Evolutionary conservation across 2,888 invertebrate species (phyloP), one percentile per base, ranked within the genome.

Genomic region (Pocota personata): DNA sequence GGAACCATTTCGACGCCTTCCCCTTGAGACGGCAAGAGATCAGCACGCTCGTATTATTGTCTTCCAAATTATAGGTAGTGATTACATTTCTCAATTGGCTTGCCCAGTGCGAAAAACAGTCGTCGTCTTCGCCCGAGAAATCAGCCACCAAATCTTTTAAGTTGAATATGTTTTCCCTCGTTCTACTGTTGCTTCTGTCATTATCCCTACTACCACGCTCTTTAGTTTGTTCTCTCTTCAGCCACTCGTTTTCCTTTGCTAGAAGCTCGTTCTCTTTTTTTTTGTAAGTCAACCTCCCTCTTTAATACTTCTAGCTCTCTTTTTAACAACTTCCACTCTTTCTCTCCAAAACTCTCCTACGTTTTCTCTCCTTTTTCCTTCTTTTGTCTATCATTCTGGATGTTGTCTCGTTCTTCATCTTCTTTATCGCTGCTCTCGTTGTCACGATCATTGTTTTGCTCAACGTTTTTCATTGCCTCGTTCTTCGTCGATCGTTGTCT

Each of bases 11-110:
- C n/a, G n/a, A n/a, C n/a, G n/a, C n/a, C n/a, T n/a, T n/a, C n/a
- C n/a, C n/a, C n/a, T n/a, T n/a, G n/a, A n/a, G n/a, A n/a, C n/a
- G n/a, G n/a, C n/a, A n/a, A n/a, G n/a, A n/a, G n/a, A 32, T 14
- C 32, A 16, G n/a, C 21, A 37, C 19, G 35, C 67, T 8, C 62
- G 43, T 60, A 82, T 57, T 73, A 12, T 78, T 77, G 5, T 77
- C 87, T 5, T 73, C 77, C 3, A 75, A 37, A 19, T 73, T 30
- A 21, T 82, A 78, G 5, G 35, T 16, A 7, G 12, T 46, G 19
- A 35, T 60, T n/a, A 76, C 30, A 57, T 48, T 76, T 1, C 2
- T 48, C 12, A 67, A 16, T 14, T 76, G 67, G 16, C 7, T 1
- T 27, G 77, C 77, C 32, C 55, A 57, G 16, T 57, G 55, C 1